Base-by-base conservation (phyloP, 2,888 invertebrate species). In the Melieria omissa region DNA sequence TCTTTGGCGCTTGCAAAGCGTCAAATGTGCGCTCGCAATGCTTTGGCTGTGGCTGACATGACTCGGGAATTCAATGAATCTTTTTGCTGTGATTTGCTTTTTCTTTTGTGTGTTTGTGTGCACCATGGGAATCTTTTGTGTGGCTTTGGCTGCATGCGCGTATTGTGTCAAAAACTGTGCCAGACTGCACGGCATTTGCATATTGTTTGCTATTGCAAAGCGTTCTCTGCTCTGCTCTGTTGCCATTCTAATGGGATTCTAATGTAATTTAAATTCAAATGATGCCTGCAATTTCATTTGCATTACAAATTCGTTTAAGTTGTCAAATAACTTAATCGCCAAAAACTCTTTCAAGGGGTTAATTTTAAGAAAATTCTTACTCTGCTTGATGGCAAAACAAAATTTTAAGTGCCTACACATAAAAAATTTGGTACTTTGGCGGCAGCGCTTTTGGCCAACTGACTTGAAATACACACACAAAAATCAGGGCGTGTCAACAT, bases 111-210 rank as follows among this genome's bases (percentile, higher is more conserved):
- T 42, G 10, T 58, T 1, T 16, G 29, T 52, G 49, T 45, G 29
- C 45, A 10, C 12, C 4, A 10, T 29, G 45, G 7, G 65, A 44
- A 45, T 57, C 57, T 55, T 44, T 55, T 65, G 52, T 65, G n/a
- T 16, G 54, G 57, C 47, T 29, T 47, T 42, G 41, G 49, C 60
- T 60, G 47, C 49, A 61, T 12, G 52, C 60, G 52, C 42, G 29
- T 60, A 67, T 52, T 67, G 67, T 67, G 61, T 61, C 67, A 61
- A 52, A 52, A 67, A 67, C 61, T 67, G 67, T 67, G 67, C 67
- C 67, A 67, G 67, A 61, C 67, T 67, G 49, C 44, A 42, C 14
- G 5, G n/a, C 41, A 44, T 54, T 65, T 14, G 29, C 16, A 49
- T 49, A 47, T 65, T 49, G 9, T 52, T 44, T 52, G 58, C 29